Evolutionary conservation across 2,797 vertebrate species (phyloP).

Genomic region (Catharus ustulatus): DNA sequence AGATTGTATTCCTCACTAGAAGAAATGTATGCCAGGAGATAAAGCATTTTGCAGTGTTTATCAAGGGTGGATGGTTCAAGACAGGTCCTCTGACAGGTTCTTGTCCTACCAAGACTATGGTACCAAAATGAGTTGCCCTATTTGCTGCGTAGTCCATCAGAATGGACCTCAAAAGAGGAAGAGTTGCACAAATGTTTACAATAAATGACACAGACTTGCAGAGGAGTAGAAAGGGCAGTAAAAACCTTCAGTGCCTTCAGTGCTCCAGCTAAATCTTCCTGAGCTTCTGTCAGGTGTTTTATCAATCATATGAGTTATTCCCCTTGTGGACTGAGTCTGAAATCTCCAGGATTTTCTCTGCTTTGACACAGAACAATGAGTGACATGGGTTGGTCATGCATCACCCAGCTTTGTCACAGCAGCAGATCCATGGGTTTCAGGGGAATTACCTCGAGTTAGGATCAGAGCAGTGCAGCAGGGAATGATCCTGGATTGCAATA

Average conservation of each 20-base stretch:
- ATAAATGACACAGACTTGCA: neutral
- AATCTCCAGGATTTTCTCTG: neutral
- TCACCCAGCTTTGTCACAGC: neutral
- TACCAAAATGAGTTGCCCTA: neutral
- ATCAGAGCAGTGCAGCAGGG: neutral
- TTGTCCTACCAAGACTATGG: fast-evolving
- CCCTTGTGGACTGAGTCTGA: neutral
- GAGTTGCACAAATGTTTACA: neutral
- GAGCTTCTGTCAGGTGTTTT: neutral
- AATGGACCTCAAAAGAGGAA: neutral
- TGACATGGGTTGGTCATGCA: neutral
- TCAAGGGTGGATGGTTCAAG: neutral
- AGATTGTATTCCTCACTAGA: neutral
- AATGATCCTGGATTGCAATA: neutral
- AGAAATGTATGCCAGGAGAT: neutral
- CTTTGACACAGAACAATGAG: neutral
- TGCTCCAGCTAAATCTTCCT: neutral
- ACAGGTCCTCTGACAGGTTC: neutral
- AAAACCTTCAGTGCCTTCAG: neutral
- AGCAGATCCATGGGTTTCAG: neutral
- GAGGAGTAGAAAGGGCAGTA: neutral
- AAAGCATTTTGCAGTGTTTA: neutral
- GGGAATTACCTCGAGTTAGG: neutral
- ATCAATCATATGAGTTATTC: neutral
- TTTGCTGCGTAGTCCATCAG: neutral